phyloP scores from a whole-genome alignment of 1,140 invertebrate genomes.

The Zaprionus inermis region DNA sequence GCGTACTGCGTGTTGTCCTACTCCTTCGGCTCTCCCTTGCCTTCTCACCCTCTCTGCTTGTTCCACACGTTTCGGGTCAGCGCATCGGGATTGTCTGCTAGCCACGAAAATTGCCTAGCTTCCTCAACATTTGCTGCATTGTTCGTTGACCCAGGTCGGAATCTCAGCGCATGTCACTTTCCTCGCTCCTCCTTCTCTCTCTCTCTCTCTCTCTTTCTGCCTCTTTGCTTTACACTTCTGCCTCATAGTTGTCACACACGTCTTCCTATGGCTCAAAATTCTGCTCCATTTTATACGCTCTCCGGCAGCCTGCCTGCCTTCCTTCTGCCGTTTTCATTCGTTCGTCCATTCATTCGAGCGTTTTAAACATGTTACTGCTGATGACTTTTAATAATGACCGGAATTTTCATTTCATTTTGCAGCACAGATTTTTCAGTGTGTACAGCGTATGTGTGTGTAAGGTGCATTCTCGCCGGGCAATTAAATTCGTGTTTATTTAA shows the following conservation, averaged over 20 bases:
- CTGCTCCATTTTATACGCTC: not conserved
- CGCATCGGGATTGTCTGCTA: conserved; percentile 23
- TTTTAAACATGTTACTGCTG: conserved; percentile 2
- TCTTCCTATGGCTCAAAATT: conserved; percentile 3
- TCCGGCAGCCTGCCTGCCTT: not conserved
- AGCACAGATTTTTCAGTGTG: not conserved
- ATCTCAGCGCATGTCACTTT: conserved; percentile 4
- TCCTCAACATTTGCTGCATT: conserved; percentile 35
- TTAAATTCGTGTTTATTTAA: conserved; percentile 41
- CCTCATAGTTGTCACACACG: conserved; percentile 6
- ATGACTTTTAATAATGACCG: not conserved
- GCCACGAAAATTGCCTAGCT: conserved; percentile 60
- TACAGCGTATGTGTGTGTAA: not conserved
- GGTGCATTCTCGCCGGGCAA: not conserved
- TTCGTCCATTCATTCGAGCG: not conserved
- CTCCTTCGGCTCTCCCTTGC: not conserved
- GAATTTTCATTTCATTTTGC: conserved; percentile 7
- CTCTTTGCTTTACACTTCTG: conserved; percentile 9
- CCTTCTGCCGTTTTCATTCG: not conserved
- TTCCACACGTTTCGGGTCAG: conserved; percentile 52
- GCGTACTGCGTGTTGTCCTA: conserved; percentile 11
- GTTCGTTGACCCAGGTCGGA: conserved; percentile 17
- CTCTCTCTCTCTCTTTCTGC: conserved; percentile 12
- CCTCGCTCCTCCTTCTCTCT: not conserved
- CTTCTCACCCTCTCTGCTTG: conserved; percentile 17